Evolutionary conservation across 2,888 invertebrate genomes (phyloP).

Genomic region (Hydraecia micacea): DNA sequence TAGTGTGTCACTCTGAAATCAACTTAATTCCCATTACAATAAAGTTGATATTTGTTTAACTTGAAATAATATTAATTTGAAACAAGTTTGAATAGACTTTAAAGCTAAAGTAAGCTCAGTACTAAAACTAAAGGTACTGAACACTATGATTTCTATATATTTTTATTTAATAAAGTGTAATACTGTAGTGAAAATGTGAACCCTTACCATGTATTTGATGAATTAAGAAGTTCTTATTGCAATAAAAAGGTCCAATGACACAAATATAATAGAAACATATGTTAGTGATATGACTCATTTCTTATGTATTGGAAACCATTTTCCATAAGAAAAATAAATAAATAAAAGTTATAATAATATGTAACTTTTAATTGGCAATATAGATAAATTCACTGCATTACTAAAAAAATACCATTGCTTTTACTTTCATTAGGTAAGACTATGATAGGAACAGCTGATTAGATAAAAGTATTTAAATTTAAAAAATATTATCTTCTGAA

Average conservation of each 20-base stretch:
- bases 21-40: too few relatives aligned
- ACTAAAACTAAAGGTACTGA: too few relatives aligned
- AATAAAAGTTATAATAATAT: background rate
- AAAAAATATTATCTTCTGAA: background rate
- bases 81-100: too few relatives aligned
- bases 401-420: background rate
- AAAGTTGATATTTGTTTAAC: too few relatives aligned
- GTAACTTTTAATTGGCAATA: background rate
- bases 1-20: too few relatives aligned
- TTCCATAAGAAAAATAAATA: background rate
- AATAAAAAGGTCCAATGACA: background rate
- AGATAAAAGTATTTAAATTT: background rate
- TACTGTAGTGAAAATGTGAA: background rate
- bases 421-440: background rate
- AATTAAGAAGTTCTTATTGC: background rate
- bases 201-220: background rate
- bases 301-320: background rate
- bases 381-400: background rate
- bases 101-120: too few relatives aligned
- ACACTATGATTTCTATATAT: too few relatives aligned
- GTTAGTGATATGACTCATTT: background rate
- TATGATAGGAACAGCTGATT: slow-evolving; percentile 17
- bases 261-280: background rate
- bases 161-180: too few relatives aligned
- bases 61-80: too few relatives aligned